Percentiles rank a stretch among this genome's conserved stretches.
Evolutionary conservation across 1,140 invertebrate species (phyloP).

Genomic region (Hylyphantes graminicola): DNA sequence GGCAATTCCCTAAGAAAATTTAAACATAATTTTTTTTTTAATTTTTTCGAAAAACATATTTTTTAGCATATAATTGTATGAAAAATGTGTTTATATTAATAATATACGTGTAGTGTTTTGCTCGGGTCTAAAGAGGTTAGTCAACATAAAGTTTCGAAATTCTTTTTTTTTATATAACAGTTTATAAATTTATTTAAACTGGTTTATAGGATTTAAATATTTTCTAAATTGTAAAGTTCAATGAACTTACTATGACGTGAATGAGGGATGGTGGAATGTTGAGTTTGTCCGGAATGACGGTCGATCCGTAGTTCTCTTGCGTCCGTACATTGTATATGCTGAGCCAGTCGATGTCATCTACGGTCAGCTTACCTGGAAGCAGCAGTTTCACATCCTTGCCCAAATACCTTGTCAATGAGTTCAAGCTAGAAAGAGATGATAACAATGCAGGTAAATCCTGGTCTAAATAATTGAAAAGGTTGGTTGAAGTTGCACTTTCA

Average conservation of each 20-base stretch:
- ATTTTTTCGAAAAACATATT: too few species aligned
- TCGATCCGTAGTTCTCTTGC: conserved; percentile 90
- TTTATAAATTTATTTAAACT: neutral
- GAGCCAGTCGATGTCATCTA: conserved; percentile 93
- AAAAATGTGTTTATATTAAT: too few species aligned
- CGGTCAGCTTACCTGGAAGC: conserved; percentile 83
- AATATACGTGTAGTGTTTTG: too few species aligned
- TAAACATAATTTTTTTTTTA: too few species aligned
- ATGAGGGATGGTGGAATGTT: conserved; percentile 80
- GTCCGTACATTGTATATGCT: conserved; percentile 82
- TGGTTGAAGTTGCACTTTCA: too few species aligned
- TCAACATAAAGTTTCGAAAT: neutral
- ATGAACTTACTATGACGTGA: conserved; percentile 56
- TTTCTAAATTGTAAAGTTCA: neutral
- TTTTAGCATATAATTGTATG: too few species aligned
- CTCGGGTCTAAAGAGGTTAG: too few species aligned
- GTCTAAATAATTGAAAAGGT: too few species aligned
- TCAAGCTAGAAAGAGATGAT: conserved; percentile 72
- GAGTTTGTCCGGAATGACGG: conserved; percentile 85
- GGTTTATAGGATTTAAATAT: neutral
- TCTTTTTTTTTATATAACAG: neutral
- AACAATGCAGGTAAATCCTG: too few species aligned
- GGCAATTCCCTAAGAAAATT: too few species aligned
- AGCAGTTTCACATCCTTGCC: conserved; percentile 90
- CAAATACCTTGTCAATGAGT: conserved; percentile 83